Evolutionary conservation across 2,797 vertebrate genomes (phyloP).

Genomic region (Sciurus carolinensis): DNA sequence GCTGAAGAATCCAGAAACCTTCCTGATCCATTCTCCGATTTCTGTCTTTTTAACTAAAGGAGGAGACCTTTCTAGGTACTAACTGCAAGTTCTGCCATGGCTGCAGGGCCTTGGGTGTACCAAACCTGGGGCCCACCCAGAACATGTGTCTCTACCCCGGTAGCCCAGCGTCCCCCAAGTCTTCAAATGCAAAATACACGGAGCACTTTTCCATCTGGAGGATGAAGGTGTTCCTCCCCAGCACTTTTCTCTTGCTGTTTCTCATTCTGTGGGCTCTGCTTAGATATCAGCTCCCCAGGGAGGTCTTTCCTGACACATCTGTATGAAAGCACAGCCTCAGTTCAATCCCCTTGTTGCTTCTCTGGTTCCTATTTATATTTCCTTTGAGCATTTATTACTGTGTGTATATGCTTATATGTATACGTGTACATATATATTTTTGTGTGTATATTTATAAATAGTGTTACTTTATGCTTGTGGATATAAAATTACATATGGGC

Average conservation of each 20-base stretch:
- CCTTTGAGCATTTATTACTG: not conserved
- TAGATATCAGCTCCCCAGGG: not conserved
- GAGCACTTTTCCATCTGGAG: not conserved
- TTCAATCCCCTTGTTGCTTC: not conserved
- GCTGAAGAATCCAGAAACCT: accelerated
- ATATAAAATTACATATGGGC: not conserved
- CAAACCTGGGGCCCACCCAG: not conserved
- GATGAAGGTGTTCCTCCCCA: not conserved
- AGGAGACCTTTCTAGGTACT: not conserved
- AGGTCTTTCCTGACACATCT: not conserved
- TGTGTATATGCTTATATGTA: too few relatives aligned
- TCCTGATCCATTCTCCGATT: too few relatives aligned
- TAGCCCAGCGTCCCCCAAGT: not conserved
- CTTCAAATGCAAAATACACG: not conserved
- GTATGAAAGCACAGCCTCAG: not conserved
- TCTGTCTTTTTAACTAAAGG: not conserved
- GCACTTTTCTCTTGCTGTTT: not conserved
- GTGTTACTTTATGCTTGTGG: not conserved
- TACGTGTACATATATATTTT: too few relatives aligned
- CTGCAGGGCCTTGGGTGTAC: not conserved
- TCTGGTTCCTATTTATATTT: not conserved
- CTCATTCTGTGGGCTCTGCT: too few relatives aligned
- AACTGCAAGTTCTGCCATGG: not conserved
- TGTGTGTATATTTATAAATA: not conserved
- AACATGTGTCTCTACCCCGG: accelerated